A percentile compares a stretch with the other conserved stretches of the same genome.
Evolutionary conservation across 2,797 vertebrate species (phyloP).

Genomic region (Myotis vivesi): DNA sequence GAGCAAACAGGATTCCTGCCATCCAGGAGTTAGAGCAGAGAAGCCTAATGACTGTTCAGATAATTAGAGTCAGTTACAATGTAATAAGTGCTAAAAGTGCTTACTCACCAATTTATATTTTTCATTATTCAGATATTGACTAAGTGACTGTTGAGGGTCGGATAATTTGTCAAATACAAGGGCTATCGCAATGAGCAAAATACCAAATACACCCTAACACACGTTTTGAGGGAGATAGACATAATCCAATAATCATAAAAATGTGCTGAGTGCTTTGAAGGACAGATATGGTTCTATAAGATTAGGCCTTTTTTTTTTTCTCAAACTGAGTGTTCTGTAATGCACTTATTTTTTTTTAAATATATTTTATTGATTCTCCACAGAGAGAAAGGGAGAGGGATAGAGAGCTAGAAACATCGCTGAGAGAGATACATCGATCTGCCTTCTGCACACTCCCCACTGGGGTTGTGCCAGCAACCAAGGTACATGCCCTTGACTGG

Average conservation of each 20-base stretch:
- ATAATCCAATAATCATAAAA: not conserved
- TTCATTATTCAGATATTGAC: conserved; percentile 21
- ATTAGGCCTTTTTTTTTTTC: not conserved
- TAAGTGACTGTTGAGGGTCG: not conserved
- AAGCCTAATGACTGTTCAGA: not conserved
- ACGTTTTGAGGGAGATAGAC: not conserved
- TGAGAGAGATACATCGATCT: no score
- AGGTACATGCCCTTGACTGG: no score
- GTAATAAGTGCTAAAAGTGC: not conserved
- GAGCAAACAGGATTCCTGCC: not conserved
- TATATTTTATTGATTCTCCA: no score
- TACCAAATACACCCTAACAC: not conserved
- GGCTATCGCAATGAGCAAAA: not conserved
- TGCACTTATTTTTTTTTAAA: not conserved
- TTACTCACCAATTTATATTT: not conserved
- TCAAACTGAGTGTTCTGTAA: not conserved
- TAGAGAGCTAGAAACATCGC: no score
- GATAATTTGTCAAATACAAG: not conserved
- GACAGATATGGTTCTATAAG: not conserved
- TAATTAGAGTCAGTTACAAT: not conserved
- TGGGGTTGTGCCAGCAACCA: no score
- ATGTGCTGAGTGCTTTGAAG: conserved; percentile 8
- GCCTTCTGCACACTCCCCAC: no score
- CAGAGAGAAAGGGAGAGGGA: no score
- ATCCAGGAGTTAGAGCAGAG: not conserved